Conservation (phyloP, 2,113 vertebrate genomes). For the Prunella himalayana region DNA sequence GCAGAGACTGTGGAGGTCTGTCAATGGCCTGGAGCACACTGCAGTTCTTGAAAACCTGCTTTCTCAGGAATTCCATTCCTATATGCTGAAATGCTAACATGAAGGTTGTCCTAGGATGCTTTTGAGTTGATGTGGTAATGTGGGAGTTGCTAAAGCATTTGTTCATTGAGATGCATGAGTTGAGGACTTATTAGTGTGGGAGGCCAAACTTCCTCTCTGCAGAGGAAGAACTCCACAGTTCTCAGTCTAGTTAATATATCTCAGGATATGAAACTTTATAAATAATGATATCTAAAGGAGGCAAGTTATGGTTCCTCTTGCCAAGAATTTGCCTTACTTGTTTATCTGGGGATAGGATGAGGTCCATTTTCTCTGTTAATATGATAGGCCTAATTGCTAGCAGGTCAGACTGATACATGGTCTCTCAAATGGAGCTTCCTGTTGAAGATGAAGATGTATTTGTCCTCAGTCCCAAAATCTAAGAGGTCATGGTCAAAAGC, state of each 20-base stretch:
- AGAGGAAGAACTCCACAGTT: background rate
- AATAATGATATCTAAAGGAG: background rate
- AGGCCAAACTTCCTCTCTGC: background rate
- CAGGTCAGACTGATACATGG: background rate
- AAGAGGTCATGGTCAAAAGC: background rate
- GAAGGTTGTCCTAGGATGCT: background rate
- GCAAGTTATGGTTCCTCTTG: background rate
- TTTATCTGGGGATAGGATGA: background rate
- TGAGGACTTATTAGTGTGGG: background rate
- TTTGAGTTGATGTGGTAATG: background rate
- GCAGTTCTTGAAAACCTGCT: background rate
- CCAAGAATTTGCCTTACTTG: background rate
- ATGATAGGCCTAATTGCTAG: background rate
- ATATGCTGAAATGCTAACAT: background rate
- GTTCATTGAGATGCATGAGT: background rate
- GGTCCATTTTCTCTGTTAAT: background rate
- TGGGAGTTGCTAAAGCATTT: background rate
- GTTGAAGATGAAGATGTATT: background rate
- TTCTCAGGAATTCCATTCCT: background rate
- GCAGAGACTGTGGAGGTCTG: background rate
- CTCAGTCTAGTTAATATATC: background rate
- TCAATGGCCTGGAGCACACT: background rate
- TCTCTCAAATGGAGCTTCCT: background rate
- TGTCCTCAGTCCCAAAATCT: background rate
- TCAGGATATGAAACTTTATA: background rate